phyloP scores from a whole-genome alignment of 1,140 invertebrate species.

The Archegozetes longisetosus region DNA sequence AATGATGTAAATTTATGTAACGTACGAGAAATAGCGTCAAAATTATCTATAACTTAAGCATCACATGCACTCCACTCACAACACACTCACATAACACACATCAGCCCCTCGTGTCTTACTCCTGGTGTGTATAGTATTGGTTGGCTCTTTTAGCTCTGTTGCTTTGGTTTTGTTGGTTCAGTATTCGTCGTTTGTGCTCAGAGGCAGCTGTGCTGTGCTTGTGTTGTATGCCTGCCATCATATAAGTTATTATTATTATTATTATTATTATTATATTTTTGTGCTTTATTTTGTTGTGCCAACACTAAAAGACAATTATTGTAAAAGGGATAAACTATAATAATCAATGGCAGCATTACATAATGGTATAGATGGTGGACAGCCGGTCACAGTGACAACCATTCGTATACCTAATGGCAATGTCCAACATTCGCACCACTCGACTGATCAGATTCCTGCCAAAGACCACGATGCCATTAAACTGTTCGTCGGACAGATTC shows the following conservation, averaged over 20 bases:
- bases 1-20: too few relatives aligned
- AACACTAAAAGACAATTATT: not conserved
- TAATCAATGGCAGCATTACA: not conserved
- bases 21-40: too few relatives aligned
- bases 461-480: conserved; percentile 51
- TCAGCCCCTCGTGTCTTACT: not conserved
- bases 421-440: not conserved
- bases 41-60: too few relatives aligned
- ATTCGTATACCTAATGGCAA: not conserved
- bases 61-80: too few relatives aligned
- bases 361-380: not conserved
- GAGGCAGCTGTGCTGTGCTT: not conserved
- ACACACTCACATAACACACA: too few relatives aligned
- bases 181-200: not conserved
- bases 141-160: not conserved
- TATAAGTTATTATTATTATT: not conserved
- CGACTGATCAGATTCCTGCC: not conserved
- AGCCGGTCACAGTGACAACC: not conserved
- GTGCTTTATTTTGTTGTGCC: not conserved
- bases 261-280: not conserved
- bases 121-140: not conserved
- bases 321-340: not conserved
- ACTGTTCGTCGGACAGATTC: conserved; percentile 83
- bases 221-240: not conserved
- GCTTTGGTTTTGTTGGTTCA: not conserved